Evolutionary conservation across 2,797 vertebrate species (phyloP).

Genomic region (Podargus strigoides): DNA sequence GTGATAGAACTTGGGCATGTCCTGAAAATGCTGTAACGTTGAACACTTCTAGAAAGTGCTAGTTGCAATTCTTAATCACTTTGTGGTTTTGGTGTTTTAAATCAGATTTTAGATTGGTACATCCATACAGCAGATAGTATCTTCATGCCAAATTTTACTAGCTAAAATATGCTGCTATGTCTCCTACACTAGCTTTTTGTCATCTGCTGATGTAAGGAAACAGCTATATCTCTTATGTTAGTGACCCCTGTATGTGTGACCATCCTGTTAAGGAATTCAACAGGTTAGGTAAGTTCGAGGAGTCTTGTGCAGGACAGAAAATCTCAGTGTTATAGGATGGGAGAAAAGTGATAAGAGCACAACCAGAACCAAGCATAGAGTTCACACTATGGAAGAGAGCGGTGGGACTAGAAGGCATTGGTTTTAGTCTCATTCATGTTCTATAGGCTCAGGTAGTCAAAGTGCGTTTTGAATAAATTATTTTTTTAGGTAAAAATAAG

Average conservation of each 20-base stretch:
- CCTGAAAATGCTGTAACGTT: background rate
- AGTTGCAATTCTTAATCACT: background rate
- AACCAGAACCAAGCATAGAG: background rate
- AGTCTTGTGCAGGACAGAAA: fast-evolving
- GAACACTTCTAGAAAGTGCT: background rate
- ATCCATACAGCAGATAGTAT: background rate
- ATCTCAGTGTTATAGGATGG: background rate
- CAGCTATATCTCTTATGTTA: background rate
- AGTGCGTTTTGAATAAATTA: background rate
- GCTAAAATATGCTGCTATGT: background rate
- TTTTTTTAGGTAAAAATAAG: background rate
- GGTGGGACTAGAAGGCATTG: background rate
- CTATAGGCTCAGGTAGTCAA: background rate
- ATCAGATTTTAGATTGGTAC: background rate
- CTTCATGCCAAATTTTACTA: background rate
- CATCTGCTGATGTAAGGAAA: background rate
- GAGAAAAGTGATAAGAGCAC: background rate
- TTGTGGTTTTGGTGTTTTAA: background rate
- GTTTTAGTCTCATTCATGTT: background rate
- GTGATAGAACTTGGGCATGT: fast-evolving
- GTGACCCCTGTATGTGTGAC: background rate
- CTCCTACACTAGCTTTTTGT: background rate
- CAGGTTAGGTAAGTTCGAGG: background rate
- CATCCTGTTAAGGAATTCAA: background rate
- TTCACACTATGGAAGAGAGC: background rate